These are phyloP conservation scores for Iselma pallidipennis DNA, from an alignment of 2,888 invertebrate species.

Conservation along the genomic window DNA sequence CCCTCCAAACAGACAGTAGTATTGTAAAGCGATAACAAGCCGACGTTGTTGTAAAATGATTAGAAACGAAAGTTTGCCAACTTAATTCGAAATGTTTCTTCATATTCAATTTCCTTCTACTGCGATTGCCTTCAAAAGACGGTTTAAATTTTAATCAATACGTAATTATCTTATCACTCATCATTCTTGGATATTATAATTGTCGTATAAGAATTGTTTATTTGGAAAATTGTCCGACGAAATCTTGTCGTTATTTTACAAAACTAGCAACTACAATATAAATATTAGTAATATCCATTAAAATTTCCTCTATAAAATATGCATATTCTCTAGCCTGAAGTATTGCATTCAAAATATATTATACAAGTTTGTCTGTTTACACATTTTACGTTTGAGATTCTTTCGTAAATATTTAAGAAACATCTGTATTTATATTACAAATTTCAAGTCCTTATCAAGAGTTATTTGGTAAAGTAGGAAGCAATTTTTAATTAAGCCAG, in stretches of 20 bases:
- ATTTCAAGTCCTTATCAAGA: background rate
- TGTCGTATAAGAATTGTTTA: too few relatives aligned
- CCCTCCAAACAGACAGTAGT: background rate
- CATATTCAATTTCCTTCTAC: constrained; percentile 18
- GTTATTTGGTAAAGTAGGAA: background rate
- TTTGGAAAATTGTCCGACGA: too few relatives aligned
- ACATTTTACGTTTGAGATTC: background rate
- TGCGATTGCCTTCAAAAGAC: constrained; percentile 12
- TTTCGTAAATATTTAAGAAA: background rate
- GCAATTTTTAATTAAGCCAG: background rate
- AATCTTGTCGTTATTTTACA: too few relatives aligned
- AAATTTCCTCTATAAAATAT: background rate
- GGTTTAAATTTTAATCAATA: constrained; percentile 19
- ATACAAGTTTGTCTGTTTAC: background rate
- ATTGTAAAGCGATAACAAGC: constrained; percentile 21
- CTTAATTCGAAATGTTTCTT: constrained; percentile 23
- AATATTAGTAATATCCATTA: too few relatives aligned
- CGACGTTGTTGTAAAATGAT: constrained; percentile 5
- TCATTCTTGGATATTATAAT: background rate
- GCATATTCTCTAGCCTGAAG: too few relatives aligned
- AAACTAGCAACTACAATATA: too few relatives aligned
- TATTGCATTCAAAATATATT: background rate
- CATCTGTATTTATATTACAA: background rate
- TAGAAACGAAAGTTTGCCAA: constrained; percentile 17
- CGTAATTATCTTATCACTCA: constrained; percentile 10